Conservation (phyloP, 2,888 invertebrate species). For the Phaedon cochleariae region DNA sequence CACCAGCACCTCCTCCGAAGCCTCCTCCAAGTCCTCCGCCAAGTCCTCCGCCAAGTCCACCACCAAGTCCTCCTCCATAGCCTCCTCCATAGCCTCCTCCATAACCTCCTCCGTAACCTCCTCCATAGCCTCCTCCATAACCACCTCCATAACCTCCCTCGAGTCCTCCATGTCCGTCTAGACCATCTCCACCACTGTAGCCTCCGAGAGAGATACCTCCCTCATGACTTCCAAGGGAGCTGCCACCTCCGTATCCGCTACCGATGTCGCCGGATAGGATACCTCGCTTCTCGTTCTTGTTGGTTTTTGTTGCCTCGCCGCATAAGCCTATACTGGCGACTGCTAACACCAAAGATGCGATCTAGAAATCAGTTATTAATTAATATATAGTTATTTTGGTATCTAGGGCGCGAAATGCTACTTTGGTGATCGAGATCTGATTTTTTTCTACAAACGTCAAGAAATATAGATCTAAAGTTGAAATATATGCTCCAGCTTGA, state of each 20-base stretch:
- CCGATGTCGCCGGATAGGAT: constrained; percentile 48
- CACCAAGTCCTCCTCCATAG: constrained; percentile 39
- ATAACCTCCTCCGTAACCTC: constrained; percentile 26
- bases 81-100: constrained; percentile 37
- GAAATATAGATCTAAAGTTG: too few relatives aligned
- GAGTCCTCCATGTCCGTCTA: constrained; percentile 33
- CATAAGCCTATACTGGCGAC: constrained; percentile 47
- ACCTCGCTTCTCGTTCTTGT: constrained; percentile 50
- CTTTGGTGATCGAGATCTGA: too few relatives aligned
- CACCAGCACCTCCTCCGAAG: constrained; percentile 28
- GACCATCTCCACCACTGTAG: constrained; percentile 33
- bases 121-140: constrained; percentile 27
- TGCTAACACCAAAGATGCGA: constrained; percentile 47
- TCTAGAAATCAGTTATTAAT: constrained; percentile 31
- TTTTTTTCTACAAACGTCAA: too few relatives aligned
- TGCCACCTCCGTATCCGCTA: constrained; percentile 39
- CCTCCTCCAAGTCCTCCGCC: constrained; percentile 30
- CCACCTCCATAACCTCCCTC: constrained; percentile 31
- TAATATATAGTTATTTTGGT: too few relatives aligned
- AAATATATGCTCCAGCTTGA: too few relatives aligned
- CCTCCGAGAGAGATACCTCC: constrained; percentile 34
- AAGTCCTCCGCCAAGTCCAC: constrained; percentile 35
- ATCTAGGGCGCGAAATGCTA: too few relatives aligned
- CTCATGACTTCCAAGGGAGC: constrained; percentile 30
- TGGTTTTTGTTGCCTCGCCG: constrained; percentile 48